phyloP scores from a whole-genome alignment of 2,113 vertebrate genomes.

The Zingel zingel region DNA sequence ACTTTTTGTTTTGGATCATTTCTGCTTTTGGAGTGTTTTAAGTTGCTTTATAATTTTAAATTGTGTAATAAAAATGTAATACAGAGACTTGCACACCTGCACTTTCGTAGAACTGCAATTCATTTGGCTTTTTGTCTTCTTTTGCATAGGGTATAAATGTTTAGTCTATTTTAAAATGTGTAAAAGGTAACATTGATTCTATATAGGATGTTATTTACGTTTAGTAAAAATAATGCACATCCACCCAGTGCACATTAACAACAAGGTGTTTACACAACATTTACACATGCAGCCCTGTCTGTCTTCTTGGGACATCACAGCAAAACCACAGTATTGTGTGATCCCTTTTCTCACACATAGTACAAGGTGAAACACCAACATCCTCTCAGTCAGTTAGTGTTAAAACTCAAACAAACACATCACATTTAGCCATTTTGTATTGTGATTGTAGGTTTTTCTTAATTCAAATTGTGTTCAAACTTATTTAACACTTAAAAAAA shows the following conservation, averaged over 20 bases:
- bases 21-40: too few species aligned
- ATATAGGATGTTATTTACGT: too few species aligned
- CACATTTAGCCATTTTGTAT: background rate
- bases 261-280: background rate
- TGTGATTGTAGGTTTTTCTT: background rate
- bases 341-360: background rate
- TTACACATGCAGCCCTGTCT: background rate
- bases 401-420: background rate
- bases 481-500: background rate
- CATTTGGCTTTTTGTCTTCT: too few species aligned
- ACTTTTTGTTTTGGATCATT: too few species aligned
- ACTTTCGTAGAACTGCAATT: too few species aligned
- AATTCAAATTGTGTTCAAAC: background rate
- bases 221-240: too few species aligned
- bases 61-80: background rate
- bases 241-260: background rate
- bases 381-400: background rate
- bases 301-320: background rate
- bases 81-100: background rate
- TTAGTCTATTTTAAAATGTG: too few species aligned
- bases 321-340: slow-evolving; percentile 3
- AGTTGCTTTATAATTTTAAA: too few species aligned
- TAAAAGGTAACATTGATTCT: too few species aligned
- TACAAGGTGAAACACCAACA: too few species aligned
- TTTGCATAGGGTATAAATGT: too few species aligned